A percentile compares a stretch with the other conserved stretches of the same genome.
Evolutionary conservation across 2,113 vertebrate species (phyloP).

Genomic region (Lamprologus speciosus): DNA sequence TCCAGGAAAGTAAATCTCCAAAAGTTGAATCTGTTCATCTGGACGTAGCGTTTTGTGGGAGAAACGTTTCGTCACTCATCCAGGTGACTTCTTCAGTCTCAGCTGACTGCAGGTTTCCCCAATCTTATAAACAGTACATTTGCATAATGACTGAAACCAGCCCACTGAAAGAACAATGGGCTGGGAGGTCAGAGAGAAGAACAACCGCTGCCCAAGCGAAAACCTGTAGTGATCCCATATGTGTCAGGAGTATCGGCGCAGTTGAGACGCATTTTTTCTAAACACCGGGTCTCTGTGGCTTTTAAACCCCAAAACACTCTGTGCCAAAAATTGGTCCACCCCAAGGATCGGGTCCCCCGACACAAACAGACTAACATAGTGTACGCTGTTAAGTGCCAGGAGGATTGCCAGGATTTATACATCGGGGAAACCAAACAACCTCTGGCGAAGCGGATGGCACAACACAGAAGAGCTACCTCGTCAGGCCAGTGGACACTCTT

Average conservation of each 20-base stretch:
- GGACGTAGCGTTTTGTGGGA: neutral
- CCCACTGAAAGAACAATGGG: rapidly evolving
- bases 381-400: too few relatives aligned
- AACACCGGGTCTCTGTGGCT: neutral
- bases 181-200: neutral
- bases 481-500: too few relatives aligned
- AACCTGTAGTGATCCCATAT: neutral
- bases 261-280: neutral
- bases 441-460: too few relatives aligned
- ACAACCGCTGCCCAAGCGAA: rapidly evolving
- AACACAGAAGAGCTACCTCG: too few relatives aligned
- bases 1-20: neutral
- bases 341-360: too few relatives aligned
- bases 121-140: neutral
- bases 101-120: neutral
- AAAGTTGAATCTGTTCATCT: neutral
- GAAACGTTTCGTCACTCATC: neutral
- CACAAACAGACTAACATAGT: too few relatives aligned
- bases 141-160: neutral
- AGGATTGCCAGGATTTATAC: too few relatives aligned
- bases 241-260: rapidly evolving
- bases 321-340: too few relatives aligned
- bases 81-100: neutral
- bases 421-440: too few relatives aligned
- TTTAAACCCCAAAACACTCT: too few relatives aligned